Evolutionary conservation across 2,113 vertebrate species (phyloP).

Genomic region (Colius striatus): DNA sequence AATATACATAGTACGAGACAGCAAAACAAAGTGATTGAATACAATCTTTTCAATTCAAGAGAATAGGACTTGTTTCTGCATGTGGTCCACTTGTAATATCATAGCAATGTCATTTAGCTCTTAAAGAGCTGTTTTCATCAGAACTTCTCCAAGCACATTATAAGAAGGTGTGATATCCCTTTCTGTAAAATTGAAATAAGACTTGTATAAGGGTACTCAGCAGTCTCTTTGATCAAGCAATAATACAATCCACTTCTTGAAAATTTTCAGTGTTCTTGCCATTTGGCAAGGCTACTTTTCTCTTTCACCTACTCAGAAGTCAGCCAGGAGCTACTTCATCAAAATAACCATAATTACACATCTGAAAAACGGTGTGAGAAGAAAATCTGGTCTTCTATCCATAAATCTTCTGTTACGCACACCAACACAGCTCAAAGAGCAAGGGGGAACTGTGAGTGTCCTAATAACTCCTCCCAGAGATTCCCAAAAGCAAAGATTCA

Average conservation of each 20-base stretch:
- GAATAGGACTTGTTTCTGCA: conserved; percentile 14
- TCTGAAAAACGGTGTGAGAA: neutral
- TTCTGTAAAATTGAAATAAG: neutral
- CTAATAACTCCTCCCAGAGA: neutral
- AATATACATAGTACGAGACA: neutral
- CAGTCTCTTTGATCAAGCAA: neutral
- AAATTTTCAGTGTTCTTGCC: neutral
- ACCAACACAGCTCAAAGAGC: neutral
- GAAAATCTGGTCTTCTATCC: neutral
- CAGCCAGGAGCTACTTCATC: neutral
- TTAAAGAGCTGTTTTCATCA: conserved; percentile 7
- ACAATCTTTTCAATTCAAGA: neutral
- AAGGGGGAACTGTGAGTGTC: neutral
- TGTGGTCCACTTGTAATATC: conserved; percentile 29
- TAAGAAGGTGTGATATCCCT: neutral
- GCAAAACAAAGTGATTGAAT: neutral
- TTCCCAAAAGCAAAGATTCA: neutral
- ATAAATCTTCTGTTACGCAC: neutral
- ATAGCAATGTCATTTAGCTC: neutral
- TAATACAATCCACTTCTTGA: neutral
- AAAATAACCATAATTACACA: neutral
- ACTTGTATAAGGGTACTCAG: neutral
- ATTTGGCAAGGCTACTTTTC: neutral
- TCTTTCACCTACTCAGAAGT: neutral
- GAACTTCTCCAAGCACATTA: neutral